Conservation (phyloP, 2,113 vertebrate genomes). For the pig (Sus scrofa) region T2T-Sscrofa CM000812.6:202937001-202937500, state of each 20-base stretch:
- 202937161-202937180: background rate
- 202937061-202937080: slow-evolving; percentile 38
- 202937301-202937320: background rate
- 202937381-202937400: no score
- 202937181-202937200: background rate
- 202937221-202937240: background rate
- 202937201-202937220: background rate
- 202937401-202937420: background rate
- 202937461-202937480: background rate
- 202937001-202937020: slow-evolving; percentile 72
- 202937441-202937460: background rate
- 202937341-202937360: background rate
- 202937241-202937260: background rate
- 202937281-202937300: slow-evolving; percentile 32
- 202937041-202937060: slow-evolving; percentile 75
- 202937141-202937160: background rate
- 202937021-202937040: slow-evolving; percentile 78
- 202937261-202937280: background rate
- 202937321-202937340: background rate
- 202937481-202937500: background rate
- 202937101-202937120: background rate
- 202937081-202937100: background rate
- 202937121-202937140: background rate
- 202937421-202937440: background rate
- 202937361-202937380: background rate